A percentile compares a stretch with the other conserved stretches of the same genome.
Conservation (phyloP, 1,140 invertebrate genomes). For the Saxidomus purpurata region DNA sequence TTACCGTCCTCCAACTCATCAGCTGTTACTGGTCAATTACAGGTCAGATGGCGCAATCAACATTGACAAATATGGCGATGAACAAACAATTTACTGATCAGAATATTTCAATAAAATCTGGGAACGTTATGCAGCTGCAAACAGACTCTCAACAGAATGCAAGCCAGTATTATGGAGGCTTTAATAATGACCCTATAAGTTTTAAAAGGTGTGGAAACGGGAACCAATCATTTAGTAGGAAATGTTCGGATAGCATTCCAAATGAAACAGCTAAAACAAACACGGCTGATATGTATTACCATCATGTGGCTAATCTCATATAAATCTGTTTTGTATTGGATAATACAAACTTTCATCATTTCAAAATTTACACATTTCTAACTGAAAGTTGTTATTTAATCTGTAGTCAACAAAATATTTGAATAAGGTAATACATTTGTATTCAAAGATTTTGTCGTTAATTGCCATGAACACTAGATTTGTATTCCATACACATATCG, state of each 20-base stretch:
- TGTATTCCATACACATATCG: no score
- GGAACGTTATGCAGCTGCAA: constrained; percentile 11
- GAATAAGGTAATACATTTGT: no score
- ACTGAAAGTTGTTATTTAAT: no score
- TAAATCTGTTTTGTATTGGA: no score
- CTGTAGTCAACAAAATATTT: no score
- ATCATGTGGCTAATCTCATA: no score
- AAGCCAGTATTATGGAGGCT: not conserved
- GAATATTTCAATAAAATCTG: not conserved
- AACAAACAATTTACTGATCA: not conserved
- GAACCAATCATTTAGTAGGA: not conserved
- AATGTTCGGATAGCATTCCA: not conserved
- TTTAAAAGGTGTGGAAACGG: not conserved
- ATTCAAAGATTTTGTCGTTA: no score
- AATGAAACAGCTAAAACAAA: no score
- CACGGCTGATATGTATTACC: no score
- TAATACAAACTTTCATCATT: no score
- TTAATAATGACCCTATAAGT: not conserved
- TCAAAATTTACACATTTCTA: no score
- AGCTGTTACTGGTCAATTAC: constrained; percentile 10
- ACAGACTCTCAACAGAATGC: not conserved
- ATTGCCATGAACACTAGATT: no score
- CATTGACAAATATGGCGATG: not conserved
- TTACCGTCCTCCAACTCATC: not conserved
- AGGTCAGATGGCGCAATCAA: not conserved